A percentile compares a stretch with the other conserved stretches of the same genome.
phyloP scores from a whole-genome alignment of 2,113 vertebrate species.

The Athene noctua region DNA sequence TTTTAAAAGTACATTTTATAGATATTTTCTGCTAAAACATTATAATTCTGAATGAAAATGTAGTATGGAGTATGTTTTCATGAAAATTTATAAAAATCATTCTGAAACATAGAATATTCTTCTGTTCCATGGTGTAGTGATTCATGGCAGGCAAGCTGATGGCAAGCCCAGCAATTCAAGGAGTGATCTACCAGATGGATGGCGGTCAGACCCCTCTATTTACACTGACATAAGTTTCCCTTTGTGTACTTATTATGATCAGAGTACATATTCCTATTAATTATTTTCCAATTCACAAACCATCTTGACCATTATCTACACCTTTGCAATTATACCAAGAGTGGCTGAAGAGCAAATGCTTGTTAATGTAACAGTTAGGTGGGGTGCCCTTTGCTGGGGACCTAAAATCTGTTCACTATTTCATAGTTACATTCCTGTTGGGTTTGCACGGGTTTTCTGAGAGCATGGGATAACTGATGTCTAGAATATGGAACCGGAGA shows the following conservation, averaged over 20 bases:
- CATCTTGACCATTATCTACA: not conserved
- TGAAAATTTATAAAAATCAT: not conserved
- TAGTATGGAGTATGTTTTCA: not conserved
- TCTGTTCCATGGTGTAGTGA: not conserved
- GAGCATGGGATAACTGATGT: not conserved
- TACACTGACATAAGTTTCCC: not conserved
- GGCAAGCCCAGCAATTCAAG: not conserved
- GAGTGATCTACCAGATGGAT: not conserved
- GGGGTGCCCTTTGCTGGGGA: not conserved
- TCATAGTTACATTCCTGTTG: not conserved
- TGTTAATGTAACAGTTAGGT: not conserved
- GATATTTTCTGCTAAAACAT: not conserved
- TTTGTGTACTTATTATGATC: not conserved
- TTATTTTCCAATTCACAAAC: not conserved
- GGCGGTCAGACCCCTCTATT: not conserved
- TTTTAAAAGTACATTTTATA: not conserved
- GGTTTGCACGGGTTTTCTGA: not conserved
- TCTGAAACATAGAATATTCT: not conserved
- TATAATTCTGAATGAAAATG: not conserved
- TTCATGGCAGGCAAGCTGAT: not conserved
- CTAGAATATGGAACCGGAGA: not conserved
- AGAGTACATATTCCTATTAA: not conserved
- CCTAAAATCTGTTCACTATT: not conserved
- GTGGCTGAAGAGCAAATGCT: not conserved
- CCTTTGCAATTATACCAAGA: not conserved